phyloP scores from a whole-genome alignment of 2,888 invertebrate genomes.

The Sabatieria punctata region DNA sequence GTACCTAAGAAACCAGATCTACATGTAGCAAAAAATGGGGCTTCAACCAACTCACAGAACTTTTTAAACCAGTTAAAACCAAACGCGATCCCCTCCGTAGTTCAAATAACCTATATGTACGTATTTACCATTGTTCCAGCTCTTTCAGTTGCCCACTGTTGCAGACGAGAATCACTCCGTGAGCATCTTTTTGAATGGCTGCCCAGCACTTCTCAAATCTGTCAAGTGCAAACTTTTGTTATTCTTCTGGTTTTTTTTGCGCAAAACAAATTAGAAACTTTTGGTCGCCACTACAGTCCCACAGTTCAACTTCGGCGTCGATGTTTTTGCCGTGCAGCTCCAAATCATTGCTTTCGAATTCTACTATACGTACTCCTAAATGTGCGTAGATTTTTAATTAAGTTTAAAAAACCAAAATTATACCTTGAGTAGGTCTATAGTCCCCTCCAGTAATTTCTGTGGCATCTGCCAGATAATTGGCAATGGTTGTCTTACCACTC shows the following conservation, averaged over 20 bases:
- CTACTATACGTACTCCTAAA: constrained; percentile 45
- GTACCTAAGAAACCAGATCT: too few species aligned
- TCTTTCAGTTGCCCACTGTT: constrained; percentile 43
- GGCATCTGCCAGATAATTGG: constrained; percentile 54
- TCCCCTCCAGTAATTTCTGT: constrained; percentile 43
- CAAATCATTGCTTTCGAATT: constrained; percentile 51
- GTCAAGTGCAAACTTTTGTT: constrained; percentile 5
- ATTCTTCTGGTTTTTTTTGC: neutral
- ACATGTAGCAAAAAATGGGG: too few species aligned
- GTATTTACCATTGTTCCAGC: constrained; percentile 43
- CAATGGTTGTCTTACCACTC: constrained; percentile 53
- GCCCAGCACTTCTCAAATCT: constrained; percentile 62
- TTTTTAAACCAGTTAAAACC: too few species aligned
- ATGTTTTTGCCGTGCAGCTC: constrained; percentile 43
- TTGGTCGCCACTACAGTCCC: constrained; percentile 60
- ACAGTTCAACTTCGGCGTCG: constrained; percentile 54
- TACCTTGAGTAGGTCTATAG: constrained; percentile 51
- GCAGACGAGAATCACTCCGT: constrained; percentile 54
- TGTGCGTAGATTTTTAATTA: constrained; percentile 1
- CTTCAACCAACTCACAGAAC: too few species aligned
- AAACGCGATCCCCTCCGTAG: too few species aligned
- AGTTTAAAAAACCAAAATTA: constrained; percentile 34
- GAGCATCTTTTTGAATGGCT: constrained; percentile 48
- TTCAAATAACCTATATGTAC: constrained; percentile 12
- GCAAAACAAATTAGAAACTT: too few species aligned